Conservation (phyloP, 2,888 invertebrate species). For the Andrena fulva region DNA sequence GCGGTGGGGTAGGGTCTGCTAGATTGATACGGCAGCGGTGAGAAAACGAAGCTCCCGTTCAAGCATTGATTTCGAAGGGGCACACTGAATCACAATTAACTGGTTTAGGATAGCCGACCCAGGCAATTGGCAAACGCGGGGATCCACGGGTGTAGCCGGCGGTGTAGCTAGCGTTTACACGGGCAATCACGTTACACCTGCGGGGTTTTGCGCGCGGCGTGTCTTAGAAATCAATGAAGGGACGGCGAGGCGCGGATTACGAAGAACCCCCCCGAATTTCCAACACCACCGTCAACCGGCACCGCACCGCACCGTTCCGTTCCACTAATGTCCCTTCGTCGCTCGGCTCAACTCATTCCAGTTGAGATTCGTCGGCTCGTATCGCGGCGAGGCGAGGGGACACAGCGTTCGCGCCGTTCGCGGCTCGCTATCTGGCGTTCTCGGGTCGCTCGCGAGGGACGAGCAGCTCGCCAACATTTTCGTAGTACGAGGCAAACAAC, state of each 20-base stretch:
- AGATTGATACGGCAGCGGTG: neutral
- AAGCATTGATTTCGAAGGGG: neutral
- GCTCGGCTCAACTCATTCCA: neutral
- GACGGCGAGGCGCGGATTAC: conserved; percentile 29
- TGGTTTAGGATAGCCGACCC: neutral
- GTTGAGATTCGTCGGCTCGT: neutral
- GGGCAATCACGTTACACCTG: conserved; percentile 29
- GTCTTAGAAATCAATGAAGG: conserved; percentile 57
- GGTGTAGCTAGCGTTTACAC: neutral
- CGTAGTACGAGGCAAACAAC: conserved; percentile 64
- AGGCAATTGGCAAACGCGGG: too few species aligned
- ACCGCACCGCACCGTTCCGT: conserved; percentile 2
- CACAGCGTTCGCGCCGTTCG: conserved; percentile 20
- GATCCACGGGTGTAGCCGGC: neutral
- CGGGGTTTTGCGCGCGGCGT: conserved; percentile 42
- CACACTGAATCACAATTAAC: neutral
- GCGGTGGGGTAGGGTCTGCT: neutral
- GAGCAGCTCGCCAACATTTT: conserved; percentile 60
- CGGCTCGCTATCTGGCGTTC: conserved; percentile 3
- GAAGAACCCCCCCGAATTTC: conserved; percentile 17
- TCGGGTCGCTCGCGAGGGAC: conserved; percentile 25
- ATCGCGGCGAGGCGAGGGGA: neutral
- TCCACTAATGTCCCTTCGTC: neutral
- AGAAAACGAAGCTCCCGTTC: neutral
- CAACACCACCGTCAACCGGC: neutral